Evolutionary conservation across 2,113 vertebrate species (phyloP).

Genomic region (Ginglymostoma cirratum): DNA sequence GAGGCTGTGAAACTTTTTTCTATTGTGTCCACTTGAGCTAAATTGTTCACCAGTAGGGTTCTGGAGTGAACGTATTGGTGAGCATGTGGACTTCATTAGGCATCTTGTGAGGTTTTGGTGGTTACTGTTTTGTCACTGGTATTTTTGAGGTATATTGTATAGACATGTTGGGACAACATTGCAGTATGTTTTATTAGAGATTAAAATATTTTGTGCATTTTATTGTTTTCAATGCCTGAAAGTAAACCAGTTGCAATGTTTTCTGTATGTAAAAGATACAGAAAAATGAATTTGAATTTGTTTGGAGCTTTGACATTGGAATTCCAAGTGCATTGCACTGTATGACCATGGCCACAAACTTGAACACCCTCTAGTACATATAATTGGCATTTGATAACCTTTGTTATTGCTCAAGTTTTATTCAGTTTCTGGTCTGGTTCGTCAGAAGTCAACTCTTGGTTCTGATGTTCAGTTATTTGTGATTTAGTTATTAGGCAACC

Average conservation of each 20-base stretch:
- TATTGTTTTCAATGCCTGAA: background rate
- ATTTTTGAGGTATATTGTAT: background rate
- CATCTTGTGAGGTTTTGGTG: background rate
- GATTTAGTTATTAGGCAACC: background rate
- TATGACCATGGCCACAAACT: background rate
- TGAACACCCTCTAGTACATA: background rate
- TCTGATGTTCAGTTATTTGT: background rate
- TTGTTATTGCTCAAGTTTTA: background rate
- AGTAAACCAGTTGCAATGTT: background rate
- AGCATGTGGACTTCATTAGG: background rate
- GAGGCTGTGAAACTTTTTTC: background rate
- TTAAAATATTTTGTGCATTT: background rate
- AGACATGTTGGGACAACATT: background rate
- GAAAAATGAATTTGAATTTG: background rate
- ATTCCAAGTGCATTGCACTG: background rate
- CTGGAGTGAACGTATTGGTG: background rate
- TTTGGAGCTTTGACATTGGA: background rate
- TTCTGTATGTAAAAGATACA: background rate
- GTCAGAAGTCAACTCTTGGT: background rate
- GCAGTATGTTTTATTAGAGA: background rate
- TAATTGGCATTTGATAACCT: background rate
- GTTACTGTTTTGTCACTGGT: background rate
- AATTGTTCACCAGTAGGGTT: background rate
- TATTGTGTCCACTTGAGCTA: background rate
- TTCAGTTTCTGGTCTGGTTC: background rate